phyloP scores from a whole-genome alignment of 2,113 vertebrate species.

The Petrocephalus zakoni region DNA sequence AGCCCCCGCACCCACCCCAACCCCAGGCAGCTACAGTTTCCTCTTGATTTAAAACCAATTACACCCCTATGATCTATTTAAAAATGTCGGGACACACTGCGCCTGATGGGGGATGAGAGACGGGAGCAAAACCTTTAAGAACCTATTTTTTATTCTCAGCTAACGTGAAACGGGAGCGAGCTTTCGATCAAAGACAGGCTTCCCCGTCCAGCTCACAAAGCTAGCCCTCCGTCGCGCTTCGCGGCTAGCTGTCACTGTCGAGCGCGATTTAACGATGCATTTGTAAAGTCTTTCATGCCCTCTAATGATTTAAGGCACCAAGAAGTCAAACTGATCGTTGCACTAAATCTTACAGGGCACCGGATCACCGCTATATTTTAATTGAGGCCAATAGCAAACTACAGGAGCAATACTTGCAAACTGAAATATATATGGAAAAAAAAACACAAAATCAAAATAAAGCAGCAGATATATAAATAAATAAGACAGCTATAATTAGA shows the following conservation, averaged over 20 bases:
- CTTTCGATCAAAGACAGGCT: neutral
- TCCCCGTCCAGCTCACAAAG: neutral
- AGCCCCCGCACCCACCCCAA: neutral
- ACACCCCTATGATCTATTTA: conserved; percentile 46
- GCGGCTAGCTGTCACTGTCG: neutral
- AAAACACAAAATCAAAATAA: neutral
- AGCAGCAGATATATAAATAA: neutral
- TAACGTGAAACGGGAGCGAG: neutral
- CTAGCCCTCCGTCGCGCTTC: neutral
- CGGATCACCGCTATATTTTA: neutral
- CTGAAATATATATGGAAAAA: neutral
- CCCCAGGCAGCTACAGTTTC: conserved; percentile 32
- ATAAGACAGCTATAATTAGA: neutral
- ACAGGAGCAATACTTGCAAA: neutral
- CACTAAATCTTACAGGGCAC: neutral
- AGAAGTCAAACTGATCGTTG: neutral
- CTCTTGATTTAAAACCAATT: conserved; percentile 57
- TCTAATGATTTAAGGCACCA: neutral
- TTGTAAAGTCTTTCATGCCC: neutral
- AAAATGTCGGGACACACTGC: conserved; percentile 23
- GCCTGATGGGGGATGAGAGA: conserved; percentile 23
- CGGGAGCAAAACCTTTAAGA: conserved; percentile 4
- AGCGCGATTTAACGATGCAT: neutral
- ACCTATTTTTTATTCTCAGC: neutral
- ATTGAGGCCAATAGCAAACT: neutral